These are phyloP conservation scores for Drosophila mercatorum DNA, from an alignment of 2,888 invertebrate genomes.

Conservation along the genomic window DNA sequence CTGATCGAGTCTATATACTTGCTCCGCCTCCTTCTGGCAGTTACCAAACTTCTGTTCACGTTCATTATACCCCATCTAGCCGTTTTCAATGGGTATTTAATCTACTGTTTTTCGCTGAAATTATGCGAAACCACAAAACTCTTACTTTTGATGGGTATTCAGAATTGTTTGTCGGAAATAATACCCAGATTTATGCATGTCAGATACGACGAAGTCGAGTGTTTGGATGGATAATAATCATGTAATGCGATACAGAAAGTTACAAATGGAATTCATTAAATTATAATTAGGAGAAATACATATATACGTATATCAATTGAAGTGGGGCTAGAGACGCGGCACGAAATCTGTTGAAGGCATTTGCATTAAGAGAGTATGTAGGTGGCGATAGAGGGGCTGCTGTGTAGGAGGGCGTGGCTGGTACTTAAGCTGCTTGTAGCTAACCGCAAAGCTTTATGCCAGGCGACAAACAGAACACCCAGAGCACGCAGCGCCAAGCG, in stretches of 20 bases:
- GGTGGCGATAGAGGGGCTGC: not conserved
- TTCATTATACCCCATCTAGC: not conserved
- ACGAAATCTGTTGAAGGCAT: slow-evolving; percentile 22
- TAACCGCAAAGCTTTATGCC: slow-evolving; percentile 53
- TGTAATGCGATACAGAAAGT: slow-evolving; percentile 3
- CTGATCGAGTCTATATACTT: too few species aligned
- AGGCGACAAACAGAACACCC: slow-evolving; percentile 33
- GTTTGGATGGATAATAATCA: slow-evolving; percentile 11
- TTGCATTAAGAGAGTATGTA: slow-evolving; percentile 37
- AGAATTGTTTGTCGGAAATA: slow-evolving; percentile 1
- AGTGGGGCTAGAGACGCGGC: slow-evolving; percentile 11
- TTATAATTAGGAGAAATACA: slow-evolving; percentile 26
- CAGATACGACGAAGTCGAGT: slow-evolving; percentile 3
- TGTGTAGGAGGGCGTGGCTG: not conserved
- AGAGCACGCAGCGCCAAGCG: slow-evolving; percentile 40
- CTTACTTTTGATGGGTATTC: slow-evolving; percentile 2
- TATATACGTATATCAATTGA: slow-evolving; percentile 28
- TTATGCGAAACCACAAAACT: slow-evolving; percentile 8
- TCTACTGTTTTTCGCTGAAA: not conserved
- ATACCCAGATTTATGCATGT: slow-evolving; percentile 3
- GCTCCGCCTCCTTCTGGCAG: too few species aligned
- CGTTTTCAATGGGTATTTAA: not conserved
- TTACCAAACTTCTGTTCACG: not conserved
- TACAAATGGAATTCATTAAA: slow-evolving; percentile 26
- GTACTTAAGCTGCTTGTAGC: slow-evolving; percentile 56